A percentile compares a stretch with the other conserved stretches of the same genome.
Evolutionary conservation across 53 echinoderm and acorn worm genomes (phyloP).

Genomic region (Stichopus horrens): DNA sequence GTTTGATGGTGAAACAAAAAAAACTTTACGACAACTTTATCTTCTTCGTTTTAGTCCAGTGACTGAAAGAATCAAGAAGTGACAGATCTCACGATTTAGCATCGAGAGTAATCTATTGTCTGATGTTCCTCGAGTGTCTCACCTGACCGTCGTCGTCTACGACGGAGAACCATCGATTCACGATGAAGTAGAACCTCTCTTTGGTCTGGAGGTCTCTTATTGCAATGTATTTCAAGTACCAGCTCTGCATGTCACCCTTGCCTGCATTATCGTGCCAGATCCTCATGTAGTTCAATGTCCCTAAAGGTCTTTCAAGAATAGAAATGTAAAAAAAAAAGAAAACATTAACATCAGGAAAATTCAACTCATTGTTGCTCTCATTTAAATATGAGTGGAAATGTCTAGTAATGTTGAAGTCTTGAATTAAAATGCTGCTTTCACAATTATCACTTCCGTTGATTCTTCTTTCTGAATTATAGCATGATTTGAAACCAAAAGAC

Average conservation of each 20-base stretch:
- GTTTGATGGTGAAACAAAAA: neutral
- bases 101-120: neutral
- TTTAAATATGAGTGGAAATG: too few species aligned
- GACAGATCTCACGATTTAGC: neutral
- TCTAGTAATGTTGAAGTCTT: too few species aligned
- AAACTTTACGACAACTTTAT: neutral
- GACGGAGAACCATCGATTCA: conserved; percentile 89
- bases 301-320: conserved; percentile 67
- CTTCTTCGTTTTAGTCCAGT: too few species aligned
- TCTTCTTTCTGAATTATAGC: too few species aligned
- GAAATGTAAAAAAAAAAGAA: neutral
- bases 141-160: conserved; percentile 98
- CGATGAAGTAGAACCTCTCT: conserved; percentile 90
- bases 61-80: neutral
- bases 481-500: too few species aligned
- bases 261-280: conserved; percentile 97
- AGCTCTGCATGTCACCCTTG: conserved; percentile 77
- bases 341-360: too few species aligned
- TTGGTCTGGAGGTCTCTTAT: conserved; percentile 84
- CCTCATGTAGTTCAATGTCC: conserved; percentile 91
- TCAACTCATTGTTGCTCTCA: too few species aligned
- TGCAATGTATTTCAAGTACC: conserved; percentile 88
- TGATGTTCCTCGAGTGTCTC: neutral
- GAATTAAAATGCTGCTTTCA: too few species aligned
- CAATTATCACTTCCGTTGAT: too few species aligned